Evolutionary conservation across 1,140 invertebrate genomes (phyloP).

Genomic region (Brachionus manjavacas): DNA sequence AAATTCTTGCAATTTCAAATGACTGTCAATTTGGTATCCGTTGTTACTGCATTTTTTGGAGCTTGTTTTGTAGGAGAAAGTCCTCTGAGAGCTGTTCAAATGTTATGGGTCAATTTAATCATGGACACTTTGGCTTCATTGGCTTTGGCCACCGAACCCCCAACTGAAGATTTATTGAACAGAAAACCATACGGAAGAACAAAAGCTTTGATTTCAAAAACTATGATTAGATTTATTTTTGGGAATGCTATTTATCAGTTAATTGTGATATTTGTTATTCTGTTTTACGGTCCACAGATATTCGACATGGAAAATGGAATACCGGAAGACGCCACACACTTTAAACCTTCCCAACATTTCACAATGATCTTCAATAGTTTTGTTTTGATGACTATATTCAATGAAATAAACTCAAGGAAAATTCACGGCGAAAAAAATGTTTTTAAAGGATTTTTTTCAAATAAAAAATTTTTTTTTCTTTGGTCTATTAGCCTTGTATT

Average conservation of each 20-base stretch:
- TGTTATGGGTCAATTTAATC: slow-evolving; percentile 99
- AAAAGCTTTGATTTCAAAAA: slow-evolving; percentile 92
- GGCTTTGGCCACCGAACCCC: slow-evolving; percentile 95
- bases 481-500: slow-evolving; percentile 86
- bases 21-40: slow-evolving; percentile 96
- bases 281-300: slow-evolving; percentile 75
- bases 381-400: slow-evolving; percentile 99
- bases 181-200: slow-evolving; percentile 96
- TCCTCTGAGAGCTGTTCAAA: slow-evolving; percentile 85
- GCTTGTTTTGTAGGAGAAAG: slow-evolving; percentile 85
- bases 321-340: slow-evolving; percentile 61
- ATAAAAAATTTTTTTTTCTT: slow-evolving; percentile 96
- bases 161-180: slow-evolving; percentile 83
- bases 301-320: slow-evolving; percentile 86
- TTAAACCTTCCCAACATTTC: slow-evolving; percentile 81
- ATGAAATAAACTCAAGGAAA: slow-evolving; percentile 98
- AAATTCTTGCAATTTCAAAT: slow-evolving; percentile 99
- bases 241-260: slow-evolving; percentile 96
- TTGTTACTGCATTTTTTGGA: slow-evolving; percentile 95
- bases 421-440: slow-evolving; percentile 98
- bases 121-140: slow-evolving; percentile 99
- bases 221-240: slow-evolving; percentile 99
- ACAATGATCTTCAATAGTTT: slow-evolving; percentile 99
- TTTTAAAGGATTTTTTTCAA: slow-evolving; percentile 80
- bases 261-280: slow-evolving; percentile 82